Conservation (phyloP, 2,797 vertebrate species). For the Nasua narica region DNA sequence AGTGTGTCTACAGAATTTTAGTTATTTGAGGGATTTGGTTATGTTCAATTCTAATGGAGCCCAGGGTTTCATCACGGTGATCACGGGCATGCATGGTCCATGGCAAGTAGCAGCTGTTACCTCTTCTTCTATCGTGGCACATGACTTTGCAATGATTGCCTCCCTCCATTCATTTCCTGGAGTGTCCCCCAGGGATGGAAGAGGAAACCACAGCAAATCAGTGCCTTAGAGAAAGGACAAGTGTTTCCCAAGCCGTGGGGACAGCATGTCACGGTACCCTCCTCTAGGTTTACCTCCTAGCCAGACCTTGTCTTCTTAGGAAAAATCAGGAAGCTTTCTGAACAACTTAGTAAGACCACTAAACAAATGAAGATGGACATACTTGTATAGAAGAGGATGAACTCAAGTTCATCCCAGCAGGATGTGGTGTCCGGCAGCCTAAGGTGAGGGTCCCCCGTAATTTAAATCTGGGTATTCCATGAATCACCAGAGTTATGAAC, state of each 20-base stretch:
- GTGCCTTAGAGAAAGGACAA: conserved; percentile 17
- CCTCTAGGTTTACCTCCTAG: background rate
- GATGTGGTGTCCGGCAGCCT: background rate
- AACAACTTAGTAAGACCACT: background rate
- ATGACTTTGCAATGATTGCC: background rate
- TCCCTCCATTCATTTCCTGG: conserved; percentile 52
- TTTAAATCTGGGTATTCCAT: conserved; percentile 53
- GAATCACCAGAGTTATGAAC: conserved; percentile 56
- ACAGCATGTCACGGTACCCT: background rate
- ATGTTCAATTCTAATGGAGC: background rate
- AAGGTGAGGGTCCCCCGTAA: conserved; percentile 20
- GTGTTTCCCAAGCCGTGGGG: conserved; percentile 9
- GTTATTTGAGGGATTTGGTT: conserved; percentile 7
- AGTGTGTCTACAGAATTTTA: background rate
- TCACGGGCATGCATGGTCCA: background rate
- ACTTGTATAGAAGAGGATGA: background rate
- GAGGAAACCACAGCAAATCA: conserved; percentile 20
- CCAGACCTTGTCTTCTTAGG: background rate
- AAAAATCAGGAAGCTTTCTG: background rate
- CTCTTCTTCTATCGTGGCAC: background rate
- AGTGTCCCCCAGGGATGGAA: background rate
- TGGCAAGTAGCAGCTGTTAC: background rate
- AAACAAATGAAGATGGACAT: background rate
- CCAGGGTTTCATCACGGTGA: background rate
- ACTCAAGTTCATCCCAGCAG: background rate